Evolutionary conservation across 2,113 vertebrate genomes (phyloP), one percentile per base, ranked within the genome.

Genomic region (Crotalus horridus): DNA sequence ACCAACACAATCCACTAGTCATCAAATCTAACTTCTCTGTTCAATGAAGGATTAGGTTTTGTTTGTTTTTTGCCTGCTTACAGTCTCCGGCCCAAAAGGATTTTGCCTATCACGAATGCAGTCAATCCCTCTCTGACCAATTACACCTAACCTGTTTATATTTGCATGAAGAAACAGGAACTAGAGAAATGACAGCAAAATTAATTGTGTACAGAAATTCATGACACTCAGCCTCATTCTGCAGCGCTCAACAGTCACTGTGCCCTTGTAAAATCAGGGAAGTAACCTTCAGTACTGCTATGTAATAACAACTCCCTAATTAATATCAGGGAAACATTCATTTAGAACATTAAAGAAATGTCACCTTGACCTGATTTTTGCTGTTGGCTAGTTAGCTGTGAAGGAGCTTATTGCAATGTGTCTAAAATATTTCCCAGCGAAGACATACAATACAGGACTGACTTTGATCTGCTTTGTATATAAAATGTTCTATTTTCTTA

Each of bases 71-170:
- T 43, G 33, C 74, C 15, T 43, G 74, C 74, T 81, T 43, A 21
- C 1, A 43, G 17, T 39, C 2, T 43, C 74, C 17, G 0, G 17
- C 43, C 33, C 74, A 43, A 81, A 81, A 81, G 1, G 33, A 21
- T 43, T 81, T 81, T 81, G 74, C 17, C 33, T 7, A 43, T 17
- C 33, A 43, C 1, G 3, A 20, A 81, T 43, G 74, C 10, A 39
- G 15, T 81, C n/a, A 81, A 98, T 98, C 92, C 58, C 94, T 97
- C 98, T 97, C 93, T 97, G 94, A 90, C 94, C 58, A 88, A 87
- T 89, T 97, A 96, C 96, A 97, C 96, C 95, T 93, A 74, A 88
- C 55, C 8, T 51, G 26, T 21, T 89, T 93, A 86, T 61, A 95
- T 91, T 90, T 93, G 97, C 92, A 96, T 92, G 95, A 87, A 94